These are phyloP conservation scores for Rhabdophis nuchalis DNA, from an alignment of 2,797 vertebrate species.

Conservation along the genomic window DNA sequence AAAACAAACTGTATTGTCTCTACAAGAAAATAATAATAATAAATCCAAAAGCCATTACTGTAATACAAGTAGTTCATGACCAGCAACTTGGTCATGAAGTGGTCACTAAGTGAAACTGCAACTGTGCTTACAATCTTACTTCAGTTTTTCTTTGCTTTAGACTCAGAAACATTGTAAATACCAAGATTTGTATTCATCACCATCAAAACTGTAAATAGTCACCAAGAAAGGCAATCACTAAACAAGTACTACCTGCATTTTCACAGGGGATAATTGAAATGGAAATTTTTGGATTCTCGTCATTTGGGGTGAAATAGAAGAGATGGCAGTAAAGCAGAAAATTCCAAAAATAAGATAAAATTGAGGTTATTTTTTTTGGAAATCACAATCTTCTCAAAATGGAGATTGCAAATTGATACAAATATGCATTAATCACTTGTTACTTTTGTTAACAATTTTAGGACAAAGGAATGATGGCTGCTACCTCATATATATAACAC, in stretches of 20 bases:
- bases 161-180: neutral
- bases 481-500: neutral
- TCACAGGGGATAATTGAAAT: neutral
- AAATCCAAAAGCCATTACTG: neutral
- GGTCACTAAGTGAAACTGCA: neutral
- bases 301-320: neutral
- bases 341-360: neutral
- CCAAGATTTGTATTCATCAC: neutral
- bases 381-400: neutral
- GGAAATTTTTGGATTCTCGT: neutral
- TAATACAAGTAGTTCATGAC: neutral
- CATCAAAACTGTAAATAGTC: neutral
- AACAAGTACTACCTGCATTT: neutral
- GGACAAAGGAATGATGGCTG: neutral
- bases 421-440: neutral
- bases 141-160: neutral
- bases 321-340: neutral
- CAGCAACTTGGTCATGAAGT: neutral
- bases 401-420: neutral
- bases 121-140: neutral
- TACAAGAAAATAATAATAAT: neutral
- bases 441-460: neutral
- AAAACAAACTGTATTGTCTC: neutral
- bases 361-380: neutral
- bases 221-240: neutral